Base-by-base conservation (phyloP, 2,888 invertebrate genomes). In the Apotomis capreana region DNA sequence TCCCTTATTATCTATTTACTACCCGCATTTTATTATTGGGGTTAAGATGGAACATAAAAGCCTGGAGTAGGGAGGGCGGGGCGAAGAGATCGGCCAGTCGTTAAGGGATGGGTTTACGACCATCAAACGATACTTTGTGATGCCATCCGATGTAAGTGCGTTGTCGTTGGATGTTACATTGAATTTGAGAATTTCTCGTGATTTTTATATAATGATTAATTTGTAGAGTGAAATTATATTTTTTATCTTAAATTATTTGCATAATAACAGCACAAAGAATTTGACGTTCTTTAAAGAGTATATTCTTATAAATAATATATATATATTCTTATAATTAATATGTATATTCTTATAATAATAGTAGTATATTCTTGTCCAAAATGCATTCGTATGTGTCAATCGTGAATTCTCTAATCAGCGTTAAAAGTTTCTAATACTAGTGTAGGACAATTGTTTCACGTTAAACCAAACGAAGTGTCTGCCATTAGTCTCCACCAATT, bases 11-110 rank as follows among this genome's bases (percentile, higher is more conserved):
- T 92, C 90, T 92, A 92, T 93, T 93, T 92, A 93, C 92, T 87
- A 87, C 91, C 90, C 87, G 85, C 92, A 92, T 93, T 92, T 93
- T 92, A 92, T 93, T 92, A 93, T 93, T 91, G 92, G 91, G 92
- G 92, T 92, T 93, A 93, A 91, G 90, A 90, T 82, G 84, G 84
- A 59, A 73, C 74, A 77, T 79, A 77, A 79, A 78, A 76, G 76
- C 76, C 61, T 70, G 62, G 68, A 68, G 68, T 63, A 76, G 83
- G 79, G 77, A 83, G 79, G 91, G 91, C 87, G 89, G 85, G 83
- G 86, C 83, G 80, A 82, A 72, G 78, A 88, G 89, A 90, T 89
- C 90, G 90, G 89, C 88, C 89, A 87, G 80, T 86, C 89, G 90
- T 91, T 92, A 91, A 88, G 92, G 91, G 91, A 89, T 89, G 90